Evolutionary conservation across 2,888 invertebrate species (phyloP).

Genomic region (Eumerus sabulonum): DNA sequence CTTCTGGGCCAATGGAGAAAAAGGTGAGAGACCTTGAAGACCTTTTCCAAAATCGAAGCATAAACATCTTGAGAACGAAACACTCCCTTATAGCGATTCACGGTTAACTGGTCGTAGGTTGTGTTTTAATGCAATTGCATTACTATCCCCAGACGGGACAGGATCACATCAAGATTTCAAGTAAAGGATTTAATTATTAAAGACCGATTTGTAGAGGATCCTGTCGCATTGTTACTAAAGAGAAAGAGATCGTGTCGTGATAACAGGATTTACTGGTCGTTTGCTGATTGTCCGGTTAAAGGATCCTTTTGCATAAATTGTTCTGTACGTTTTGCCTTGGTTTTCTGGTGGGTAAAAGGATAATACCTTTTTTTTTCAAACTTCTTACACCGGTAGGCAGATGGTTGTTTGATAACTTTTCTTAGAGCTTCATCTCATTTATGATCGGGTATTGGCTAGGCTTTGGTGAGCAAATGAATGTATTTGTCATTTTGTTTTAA

Average conservation of each 20-base stretch:
- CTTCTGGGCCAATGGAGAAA: slow-evolving; percentile 25
- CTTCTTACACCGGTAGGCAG: slow-evolving; percentile 22
- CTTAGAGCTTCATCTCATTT: too few species aligned
- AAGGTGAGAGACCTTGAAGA: slow-evolving; percentile 64
- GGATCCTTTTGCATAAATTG: slow-evolving; percentile 64
- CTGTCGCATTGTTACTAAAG: slow-evolving; percentile 28
- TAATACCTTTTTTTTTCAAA: slow-evolving; percentile 43
- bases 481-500: too few species aligned
- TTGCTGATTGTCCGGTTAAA: slow-evolving; percentile 30
- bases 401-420: slow-evolving; percentile 19
- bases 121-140: slow-evolving; percentile 36
- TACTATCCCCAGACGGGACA: slow-evolving; percentile 48
- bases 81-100: slow-evolving; percentile 26
- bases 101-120: slow-evolving; percentile 52
- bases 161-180: slow-evolving; percentile 36
- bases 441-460: too few species aligned
- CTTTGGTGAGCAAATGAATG: too few species aligned
- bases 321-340: slow-evolving; percentile 49
- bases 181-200: slow-evolving; percentile 64
- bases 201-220: slow-evolving; percentile 32
- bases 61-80: slow-evolving; percentile 14
- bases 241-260: slow-evolving; percentile 57
- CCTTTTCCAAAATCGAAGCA: slow-evolving; percentile 30
- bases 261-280: slow-evolving; percentile 67
- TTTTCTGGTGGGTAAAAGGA: slow-evolving; percentile 28